Conservation (phyloP, 2,888 invertebrate genomes). For the Scaptomyza caliginosa region DNA sequence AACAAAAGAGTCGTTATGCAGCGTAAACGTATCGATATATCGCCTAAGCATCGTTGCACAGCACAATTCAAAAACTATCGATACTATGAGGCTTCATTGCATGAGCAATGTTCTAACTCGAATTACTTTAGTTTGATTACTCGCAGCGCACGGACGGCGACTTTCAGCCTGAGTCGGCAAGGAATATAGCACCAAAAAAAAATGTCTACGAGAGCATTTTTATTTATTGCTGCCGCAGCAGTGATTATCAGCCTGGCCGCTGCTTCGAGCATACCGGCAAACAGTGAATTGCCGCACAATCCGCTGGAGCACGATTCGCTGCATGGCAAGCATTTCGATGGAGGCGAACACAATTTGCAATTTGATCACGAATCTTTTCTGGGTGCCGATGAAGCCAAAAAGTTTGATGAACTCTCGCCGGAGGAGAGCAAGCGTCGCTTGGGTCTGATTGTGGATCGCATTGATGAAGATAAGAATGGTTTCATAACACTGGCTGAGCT, state of each 20-base stretch:
- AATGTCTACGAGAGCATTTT: conserved; percentile 26
- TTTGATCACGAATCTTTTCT: conserved; percentile 99
- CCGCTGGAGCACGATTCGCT: conserved; percentile 89
- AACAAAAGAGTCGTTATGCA: background rate
- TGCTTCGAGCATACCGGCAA: conserved; percentile 59
- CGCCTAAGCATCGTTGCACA: background rate
- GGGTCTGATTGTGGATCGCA: conserved; percentile 96
- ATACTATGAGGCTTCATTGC: conserved; percentile 22
- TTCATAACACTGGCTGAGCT: conserved; percentile 93
- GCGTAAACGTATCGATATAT: background rate
- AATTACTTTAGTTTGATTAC: conserved; percentile 40
- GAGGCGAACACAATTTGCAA: conserved; percentile 93
- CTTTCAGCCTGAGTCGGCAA: background rate
- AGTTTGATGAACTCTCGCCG: conserved; percentile 96
- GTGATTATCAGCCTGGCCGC: conserved; percentile 39
- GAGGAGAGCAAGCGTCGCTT: conserved; percentile 97
- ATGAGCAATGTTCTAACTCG: conserved; percentile 13
- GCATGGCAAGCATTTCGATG: conserved; percentile 90
- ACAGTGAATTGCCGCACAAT: conserved; percentile 87
- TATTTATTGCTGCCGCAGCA: conserved; percentile 52
- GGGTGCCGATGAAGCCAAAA: conserved; percentile 95
- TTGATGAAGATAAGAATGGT: conserved; percentile 93
- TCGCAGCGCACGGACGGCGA: conserved; percentile 33
- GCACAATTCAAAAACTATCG: conserved; percentile 28
- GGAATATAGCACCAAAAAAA: background rate